Evolutionary conservation across 2,113 vertebrate genomes (phyloP).

Genomic region (Clarias magur): DNA sequence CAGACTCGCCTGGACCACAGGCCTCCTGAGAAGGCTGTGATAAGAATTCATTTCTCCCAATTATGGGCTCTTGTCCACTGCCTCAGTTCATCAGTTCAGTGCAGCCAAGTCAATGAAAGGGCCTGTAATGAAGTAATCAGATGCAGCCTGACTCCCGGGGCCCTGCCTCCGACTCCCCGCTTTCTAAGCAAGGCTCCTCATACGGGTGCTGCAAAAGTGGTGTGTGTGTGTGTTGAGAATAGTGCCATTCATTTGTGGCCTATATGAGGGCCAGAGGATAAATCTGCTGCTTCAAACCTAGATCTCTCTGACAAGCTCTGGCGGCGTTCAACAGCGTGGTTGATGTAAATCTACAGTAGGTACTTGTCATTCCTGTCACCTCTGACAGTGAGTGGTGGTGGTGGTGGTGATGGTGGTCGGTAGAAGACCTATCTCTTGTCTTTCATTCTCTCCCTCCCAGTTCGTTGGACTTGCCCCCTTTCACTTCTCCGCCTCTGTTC

Average conservation of each 20-base stretch:
- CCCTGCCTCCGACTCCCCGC: constrained; percentile 66
- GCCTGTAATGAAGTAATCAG: constrained; percentile 83
- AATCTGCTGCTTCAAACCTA: constrained; percentile 65
- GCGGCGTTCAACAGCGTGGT: constrained; percentile 53
- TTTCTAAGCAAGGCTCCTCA: constrained; percentile 64
- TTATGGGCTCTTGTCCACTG: constrained; percentile 86
- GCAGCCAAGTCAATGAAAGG: constrained; percentile 86
- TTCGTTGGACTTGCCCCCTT: constrained; percentile 23
- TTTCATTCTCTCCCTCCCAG: constrained; percentile 8
- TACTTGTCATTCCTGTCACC: constrained; percentile 44
- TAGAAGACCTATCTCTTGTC: constrained; percentile 37
- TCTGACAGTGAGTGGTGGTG: not conserved
- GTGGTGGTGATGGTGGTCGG: not conserved
- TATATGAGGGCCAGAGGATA: constrained; percentile 64
- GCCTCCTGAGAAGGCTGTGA: constrained; percentile 82
- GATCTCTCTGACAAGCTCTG: constrained; percentile 54
- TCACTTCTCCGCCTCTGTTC: constrained; percentile 53
- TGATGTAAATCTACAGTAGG: constrained; percentile 46
- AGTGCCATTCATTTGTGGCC: constrained; percentile 68
- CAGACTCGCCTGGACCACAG: constrained; percentile 64
- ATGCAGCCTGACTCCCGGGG: constrained; percentile 77
- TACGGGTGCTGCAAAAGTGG: constrained; percentile 55
- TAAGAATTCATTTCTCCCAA: constrained; percentile 90
- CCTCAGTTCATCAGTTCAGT: constrained; percentile 87
- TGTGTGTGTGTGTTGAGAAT: constrained; percentile 50